Base-by-base conservation (phyloP, 2,888 invertebrate genomes). In the Ditula angustiorana region DNA sequence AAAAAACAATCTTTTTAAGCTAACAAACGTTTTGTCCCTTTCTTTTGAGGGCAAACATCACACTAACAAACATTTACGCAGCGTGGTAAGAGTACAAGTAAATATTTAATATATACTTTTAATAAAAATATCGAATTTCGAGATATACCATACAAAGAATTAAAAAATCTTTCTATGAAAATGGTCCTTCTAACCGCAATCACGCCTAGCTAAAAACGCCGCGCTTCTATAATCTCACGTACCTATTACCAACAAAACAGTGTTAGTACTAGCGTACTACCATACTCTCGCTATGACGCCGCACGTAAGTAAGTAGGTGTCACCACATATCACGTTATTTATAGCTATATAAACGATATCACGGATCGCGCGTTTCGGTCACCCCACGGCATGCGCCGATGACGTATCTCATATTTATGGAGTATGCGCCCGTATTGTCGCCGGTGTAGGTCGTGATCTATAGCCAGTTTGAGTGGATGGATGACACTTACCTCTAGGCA, bases 321-420 rank as follows among this genome's bases (percentile, higher is more conserved):
- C 79, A 69, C 62, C 68, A 81, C 78, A 78, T 85, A 84, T 83
- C 82, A 69, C 67, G 69, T 85, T 87, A 86, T 90, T 89, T 90
- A 89, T 87, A 75, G 79, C 77, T 77, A 79, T 85, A 85, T 82
- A 84, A 85, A 82, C 77, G 82, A 75, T 90, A 90, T 64, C 64
- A 26, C 35, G 28, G 26, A 59, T 64, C 67, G 65, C 56, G 57
- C 66, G 68, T 68, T 71, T 71, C 63, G 68, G 71, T 58, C 69
- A 63, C 63, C 66, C 64, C 55, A 44, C 56, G 59, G 65, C 24
- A 65, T 52, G 47, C 46, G 55, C 65, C 78, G 86, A 86, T 89
- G 90, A 87, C 86, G 82, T 88, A 88, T 88, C 81, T 81, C 83
- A 84, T 86, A 88, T 89, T 88, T 90, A 89, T 87, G 77, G 80